Percentiles rank a stretch among this genome's conserved stretches.
Conservation (phyloP, 2,797 vertebrate genomes). For the Momotus momota region DNA sequence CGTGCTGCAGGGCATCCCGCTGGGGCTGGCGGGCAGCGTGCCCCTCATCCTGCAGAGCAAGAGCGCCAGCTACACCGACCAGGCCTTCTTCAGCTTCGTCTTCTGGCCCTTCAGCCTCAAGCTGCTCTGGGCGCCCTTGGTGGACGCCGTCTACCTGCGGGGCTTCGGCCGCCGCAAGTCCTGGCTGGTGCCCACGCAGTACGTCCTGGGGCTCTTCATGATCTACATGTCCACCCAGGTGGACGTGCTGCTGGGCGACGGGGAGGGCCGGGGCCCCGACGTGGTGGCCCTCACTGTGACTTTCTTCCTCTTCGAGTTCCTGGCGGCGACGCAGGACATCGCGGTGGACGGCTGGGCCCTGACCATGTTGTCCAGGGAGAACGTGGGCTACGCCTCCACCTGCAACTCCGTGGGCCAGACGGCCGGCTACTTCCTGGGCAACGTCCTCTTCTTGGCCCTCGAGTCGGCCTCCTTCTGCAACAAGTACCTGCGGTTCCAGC, state of each 20-base stretch:
- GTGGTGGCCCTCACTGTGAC: constrained; percentile 88
- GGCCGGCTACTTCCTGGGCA: constrained; percentile 96
- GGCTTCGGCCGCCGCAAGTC: constrained; percentile 96
- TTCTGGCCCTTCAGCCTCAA: constrained; percentile 99
- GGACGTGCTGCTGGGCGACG: constrained; percentile 86
- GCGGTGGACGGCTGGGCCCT: constrained; percentile 98
- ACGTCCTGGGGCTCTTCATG: constrained; percentile 95
- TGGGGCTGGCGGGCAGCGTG: constrained; percentile 96
- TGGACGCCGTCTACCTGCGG: constrained; percentile 91
- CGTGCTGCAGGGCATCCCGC: constrained; percentile 95
- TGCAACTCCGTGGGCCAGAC: constrained; percentile 99
- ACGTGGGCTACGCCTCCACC: constrained; percentile 97
- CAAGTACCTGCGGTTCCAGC: constrained; percentile 91
- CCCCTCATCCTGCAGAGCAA: constrained; percentile 95
- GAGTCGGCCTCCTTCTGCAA: constrained; percentile 98
- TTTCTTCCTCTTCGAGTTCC: constrained; percentile 96
- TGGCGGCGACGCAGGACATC: constrained; percentile 97
- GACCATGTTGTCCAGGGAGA: constrained; percentile 96
- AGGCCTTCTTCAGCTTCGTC: constrained; percentile 97
- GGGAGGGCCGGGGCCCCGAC: constrained; percentile 79
- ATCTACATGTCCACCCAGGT: constrained; percentile 89
- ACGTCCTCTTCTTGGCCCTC: constrained; percentile 95
- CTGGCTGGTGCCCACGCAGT: constrained; percentile 98
- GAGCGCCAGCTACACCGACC: constrained; percentile 94
- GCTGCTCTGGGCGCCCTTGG: constrained; percentile 94